These are phyloP conservation scores for Cerastis rubricosa DNA, from an alignment of 2,888 invertebrate genomes.

Conservation along the genomic window DNA sequence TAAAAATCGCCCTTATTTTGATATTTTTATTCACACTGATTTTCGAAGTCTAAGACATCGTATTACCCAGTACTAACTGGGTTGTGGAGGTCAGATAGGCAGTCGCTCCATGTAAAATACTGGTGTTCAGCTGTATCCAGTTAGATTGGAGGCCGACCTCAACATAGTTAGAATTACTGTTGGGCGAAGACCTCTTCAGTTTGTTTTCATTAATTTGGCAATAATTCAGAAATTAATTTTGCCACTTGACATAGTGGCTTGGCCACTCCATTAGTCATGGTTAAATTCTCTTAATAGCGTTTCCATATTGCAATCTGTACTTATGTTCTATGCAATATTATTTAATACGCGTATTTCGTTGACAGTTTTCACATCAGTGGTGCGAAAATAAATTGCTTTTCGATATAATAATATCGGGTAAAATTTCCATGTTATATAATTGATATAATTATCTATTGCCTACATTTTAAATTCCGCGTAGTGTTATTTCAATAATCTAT, in stretches of 20 bases:
- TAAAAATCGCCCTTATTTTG: neutral
- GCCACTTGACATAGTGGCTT: neutral
- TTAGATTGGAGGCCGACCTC: no score
- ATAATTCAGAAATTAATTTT: neutral
- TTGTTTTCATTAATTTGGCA: neutral
- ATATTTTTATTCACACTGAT: neutral
- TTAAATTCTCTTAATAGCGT: neutral
- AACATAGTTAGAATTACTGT: neutral
- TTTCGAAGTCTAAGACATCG: neutral
- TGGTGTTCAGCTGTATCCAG: no score
- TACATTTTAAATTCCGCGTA: constrained; percentile 37
- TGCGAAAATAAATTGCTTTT: neutral
- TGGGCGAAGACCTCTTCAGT: no score
- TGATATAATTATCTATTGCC: neutral
- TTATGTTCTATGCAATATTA: neutral
- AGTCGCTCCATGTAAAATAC: no score
- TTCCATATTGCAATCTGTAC: neutral
- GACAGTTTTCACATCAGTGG: neutral
- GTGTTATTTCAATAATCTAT: neutral
- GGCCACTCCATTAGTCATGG: neutral
- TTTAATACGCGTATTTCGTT: neutral
- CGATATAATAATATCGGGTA: constrained; percentile 10
- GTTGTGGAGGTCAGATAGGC: no score
- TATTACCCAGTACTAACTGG: neutral
- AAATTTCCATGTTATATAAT: neutral